A percentile compares a stretch with the other conserved stretches of the same genome.
Evolutionary conservation across 37 sponge, comb jelly and placozoan genomes (phyloP).

Genomic region (Bolinopsis microptera): DNA sequence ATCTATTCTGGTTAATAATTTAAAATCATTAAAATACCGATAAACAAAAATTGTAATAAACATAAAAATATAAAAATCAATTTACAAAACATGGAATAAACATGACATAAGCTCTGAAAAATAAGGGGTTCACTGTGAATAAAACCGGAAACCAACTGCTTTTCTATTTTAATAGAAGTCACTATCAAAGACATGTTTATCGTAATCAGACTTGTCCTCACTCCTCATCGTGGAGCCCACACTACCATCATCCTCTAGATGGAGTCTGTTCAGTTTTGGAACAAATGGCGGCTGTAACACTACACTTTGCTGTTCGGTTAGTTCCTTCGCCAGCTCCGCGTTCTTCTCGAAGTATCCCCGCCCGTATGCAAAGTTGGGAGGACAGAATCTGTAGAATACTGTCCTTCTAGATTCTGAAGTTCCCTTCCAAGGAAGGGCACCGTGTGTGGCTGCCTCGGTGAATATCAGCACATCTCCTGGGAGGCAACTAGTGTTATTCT

Average conservation of each 20-base stretch:
- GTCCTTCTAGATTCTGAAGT: not conserved
- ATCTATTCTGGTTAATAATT: too few relatives aligned
- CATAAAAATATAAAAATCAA: too few relatives aligned
- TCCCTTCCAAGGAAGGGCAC: slow-evolving; percentile 37
- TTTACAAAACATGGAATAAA: too few relatives aligned
- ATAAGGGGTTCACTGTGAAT: too few relatives aligned
- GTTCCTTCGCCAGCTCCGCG: not conserved
- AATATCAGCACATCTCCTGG: slow-evolving; percentile 56
- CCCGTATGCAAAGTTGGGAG: slow-evolving; percentile 56
- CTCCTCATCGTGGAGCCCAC: slow-evolving; percentile 1
- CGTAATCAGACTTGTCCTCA: slow-evolving; percentile 16
- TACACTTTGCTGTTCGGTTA: not conserved
- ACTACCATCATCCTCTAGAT: slow-evolving; percentile 53
- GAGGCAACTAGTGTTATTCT: too few relatives aligned
- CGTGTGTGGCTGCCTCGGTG: slow-evolving; percentile 63
- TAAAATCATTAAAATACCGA: too few relatives aligned
- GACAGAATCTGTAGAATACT: slow-evolving; percentile 53
- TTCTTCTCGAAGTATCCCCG: slow-evolving; percentile 63
- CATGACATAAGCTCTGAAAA: too few relatives aligned
- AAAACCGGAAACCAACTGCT: too few relatives aligned
- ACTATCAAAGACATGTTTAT: slow-evolving; percentile 17
- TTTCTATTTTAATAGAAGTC: slow-evolving; percentile 48
- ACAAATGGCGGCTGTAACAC: slow-evolving; percentile 48
- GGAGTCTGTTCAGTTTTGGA: not conserved
- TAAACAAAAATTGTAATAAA: too few relatives aligned